A percentile compares a stretch with the other conserved stretches of the same genome.
Conservation (phyloP, 2,888 invertebrate genomes). For the Rhabditoides inermis region DNA sequence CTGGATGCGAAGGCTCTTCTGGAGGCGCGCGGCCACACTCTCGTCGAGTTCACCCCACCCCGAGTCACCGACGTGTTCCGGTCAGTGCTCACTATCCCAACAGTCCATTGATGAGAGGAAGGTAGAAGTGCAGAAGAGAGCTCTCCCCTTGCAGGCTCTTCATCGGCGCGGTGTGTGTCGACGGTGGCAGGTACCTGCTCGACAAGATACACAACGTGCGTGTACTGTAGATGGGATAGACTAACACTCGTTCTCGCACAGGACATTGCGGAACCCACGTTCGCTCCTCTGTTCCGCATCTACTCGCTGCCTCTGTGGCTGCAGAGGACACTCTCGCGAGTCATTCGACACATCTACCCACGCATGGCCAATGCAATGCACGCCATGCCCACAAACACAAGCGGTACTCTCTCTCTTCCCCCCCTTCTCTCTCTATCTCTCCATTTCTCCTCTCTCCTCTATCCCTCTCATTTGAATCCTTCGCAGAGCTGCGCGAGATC, state of each 20-base stretch:
- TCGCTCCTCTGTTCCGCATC: conserved; percentile 18
- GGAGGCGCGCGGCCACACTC: conserved; percentile 30
- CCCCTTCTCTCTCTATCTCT: background rate
- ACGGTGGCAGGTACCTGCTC: conserved; percentile 34
- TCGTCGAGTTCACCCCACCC: conserved; percentile 37
- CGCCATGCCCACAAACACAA: conserved; percentile 20
- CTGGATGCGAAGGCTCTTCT: conserved; percentile 32
- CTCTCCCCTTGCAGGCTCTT: too few species aligned
- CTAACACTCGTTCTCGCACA: conserved; percentile 2
- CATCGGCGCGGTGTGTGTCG: conserved; percentile 32
- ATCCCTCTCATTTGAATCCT: background rate
- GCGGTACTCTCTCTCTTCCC: conserved; percentile 2
- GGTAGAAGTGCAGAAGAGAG: too few species aligned
- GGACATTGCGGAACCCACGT: conserved; percentile 25
- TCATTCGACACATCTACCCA: conserved; percentile 23
- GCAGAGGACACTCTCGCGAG: conserved; percentile 15
- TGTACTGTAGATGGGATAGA: background rate
- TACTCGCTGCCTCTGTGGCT: conserved; percentile 27
- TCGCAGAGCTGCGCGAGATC: conserved; percentile 29
- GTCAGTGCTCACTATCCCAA: too few species aligned
- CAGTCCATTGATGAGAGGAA: too few species aligned
- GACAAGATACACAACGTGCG: conserved; percentile 26
- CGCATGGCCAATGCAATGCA: conserved; percentile 22
- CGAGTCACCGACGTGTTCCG: conserved; percentile 20
- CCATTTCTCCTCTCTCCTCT: background rate